Base-by-base conservation (phyloP, 35 echinoderm and acorn worm species). In the Patiria miniata region DNA sequence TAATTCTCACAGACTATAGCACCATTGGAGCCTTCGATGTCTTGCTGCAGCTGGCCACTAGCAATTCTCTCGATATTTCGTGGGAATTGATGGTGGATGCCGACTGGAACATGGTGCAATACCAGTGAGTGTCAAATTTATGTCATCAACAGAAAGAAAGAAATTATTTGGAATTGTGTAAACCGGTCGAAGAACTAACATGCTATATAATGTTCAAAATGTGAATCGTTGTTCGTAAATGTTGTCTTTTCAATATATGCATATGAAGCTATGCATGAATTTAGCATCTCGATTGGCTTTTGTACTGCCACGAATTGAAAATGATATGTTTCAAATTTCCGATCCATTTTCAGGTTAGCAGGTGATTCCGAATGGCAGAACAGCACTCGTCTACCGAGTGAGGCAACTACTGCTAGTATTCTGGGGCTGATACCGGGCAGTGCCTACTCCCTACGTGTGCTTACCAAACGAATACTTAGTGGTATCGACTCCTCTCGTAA, bases 81-180 rank as follows among this genome's bases (percentile, higher is more conserved):
- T 92, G 90, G 90, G 85, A 65, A 29, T 23, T 87, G 39, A 53
- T 47, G 39, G 78, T 77, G 0, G 17, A 12, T 7, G 58, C 85
- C 16, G 84, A 92, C 32, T 92, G 90, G 90, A 79, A 79, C 37
- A 87, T 92, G 84, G 84, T 92, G 14, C 90, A 92, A n/a, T 92
- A 81, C 79, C 38, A 59, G 79, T 87, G 26, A 82, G 57, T 22
- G 42, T n/a, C n/a, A 47, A 47, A 47, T 47, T 47, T 47, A 4
- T 47, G 4, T 36, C 53, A 37, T 18, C 7, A 34, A 15, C 32
- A 44, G 47, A 10, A 39, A 68, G 39, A 29, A 76, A 5, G 5
- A 76, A 12, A 47, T 47, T 47, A 6, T 47, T 40, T 51, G 59
- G 23, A 28, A 55, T 10, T n/a, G n/a, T n/a, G n/a, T n/a, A n/a